These are phyloP conservation scores for Phaenicophaeus curvirostris DNA, from an alignment of 2,797 vertebrate species.

Conservation along the genomic window DNA sequence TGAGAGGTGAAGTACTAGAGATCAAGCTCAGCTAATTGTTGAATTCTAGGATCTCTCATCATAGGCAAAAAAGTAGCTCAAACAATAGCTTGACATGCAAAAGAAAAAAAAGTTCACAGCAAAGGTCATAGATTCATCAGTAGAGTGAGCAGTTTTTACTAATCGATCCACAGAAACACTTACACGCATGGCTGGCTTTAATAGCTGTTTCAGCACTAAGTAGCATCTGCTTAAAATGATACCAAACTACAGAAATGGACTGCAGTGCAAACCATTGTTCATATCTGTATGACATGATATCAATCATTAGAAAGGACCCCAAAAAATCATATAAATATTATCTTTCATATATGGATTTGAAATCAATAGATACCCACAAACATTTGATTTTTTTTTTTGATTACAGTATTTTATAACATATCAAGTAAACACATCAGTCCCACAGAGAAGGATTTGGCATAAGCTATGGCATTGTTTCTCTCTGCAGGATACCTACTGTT, in stretches of 20 bases:
- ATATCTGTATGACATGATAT: not conserved
- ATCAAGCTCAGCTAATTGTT: not conserved
- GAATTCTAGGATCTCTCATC: not conserved
- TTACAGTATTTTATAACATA: not conserved
- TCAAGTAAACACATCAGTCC: not conserved
- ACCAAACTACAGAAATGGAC: not conserved
- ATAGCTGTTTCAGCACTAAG: constrained; percentile 47
- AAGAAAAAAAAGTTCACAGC: not conserved
- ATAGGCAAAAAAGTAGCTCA: not conserved
- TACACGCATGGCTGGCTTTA: constrained; percentile 47
- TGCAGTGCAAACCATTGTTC: constrained; percentile 21
- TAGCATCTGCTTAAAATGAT: constrained; percentile 59
- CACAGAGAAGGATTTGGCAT: not conserved
- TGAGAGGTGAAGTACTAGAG: not conserved
- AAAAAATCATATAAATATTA: not conserved
- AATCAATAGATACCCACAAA: not conserved
- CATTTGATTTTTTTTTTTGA: not conserved
- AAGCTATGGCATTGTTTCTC: not conserved
- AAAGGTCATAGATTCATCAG: constrained; percentile 33
- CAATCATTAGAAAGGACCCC: not conserved
- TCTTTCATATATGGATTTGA: not conserved
- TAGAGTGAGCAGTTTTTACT: not conserved
- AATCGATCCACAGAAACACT: constrained; percentile 60
- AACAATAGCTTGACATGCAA: not conserved
- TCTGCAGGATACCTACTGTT: too few species aligned